A percentile compares a stretch with the other conserved stretches of the same genome.
Evolutionary conservation across 2,113 vertebrate species (phyloP).

Genomic region (Dromaius novaehollandiae): DNA sequence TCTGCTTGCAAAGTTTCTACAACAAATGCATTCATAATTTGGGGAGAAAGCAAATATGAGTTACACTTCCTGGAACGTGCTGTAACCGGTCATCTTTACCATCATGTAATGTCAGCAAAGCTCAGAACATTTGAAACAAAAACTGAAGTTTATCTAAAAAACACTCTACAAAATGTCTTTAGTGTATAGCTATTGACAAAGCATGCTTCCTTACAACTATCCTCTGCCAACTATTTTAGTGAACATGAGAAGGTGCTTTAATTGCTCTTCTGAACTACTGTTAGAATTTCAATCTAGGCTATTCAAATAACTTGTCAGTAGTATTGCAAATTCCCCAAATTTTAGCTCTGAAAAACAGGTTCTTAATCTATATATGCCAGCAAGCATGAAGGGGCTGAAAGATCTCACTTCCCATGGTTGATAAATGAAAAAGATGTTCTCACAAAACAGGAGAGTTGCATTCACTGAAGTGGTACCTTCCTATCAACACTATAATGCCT

Average conservation of each 20-base stretch:
- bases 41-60: neutral
- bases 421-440: neutral
- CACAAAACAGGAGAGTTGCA: neutral
- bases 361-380: neutral
- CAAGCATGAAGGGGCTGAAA: neutral
- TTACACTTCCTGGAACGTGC: neutral
- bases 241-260: neutral
- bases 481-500: neutral
- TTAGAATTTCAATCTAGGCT: neutral
- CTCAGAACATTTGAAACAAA: neutral
- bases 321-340: neutral
- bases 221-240: neutral
- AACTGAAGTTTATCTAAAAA: neutral
- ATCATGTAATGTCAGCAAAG: neutral
- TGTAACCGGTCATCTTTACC: neutral
- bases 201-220: neutral
- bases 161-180: neutral
- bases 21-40: slow-evolving; percentile 1
- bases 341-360: slow-evolving; percentile 17
- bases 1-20: neutral
- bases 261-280: neutral
- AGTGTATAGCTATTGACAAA: neutral
- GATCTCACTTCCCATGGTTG: fast-evolving
- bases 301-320: neutral
- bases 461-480: neutral